phyloP scores from a whole-genome alignment of 2,797 vertebrate species.

The Malurus leucopterus region DNA sequence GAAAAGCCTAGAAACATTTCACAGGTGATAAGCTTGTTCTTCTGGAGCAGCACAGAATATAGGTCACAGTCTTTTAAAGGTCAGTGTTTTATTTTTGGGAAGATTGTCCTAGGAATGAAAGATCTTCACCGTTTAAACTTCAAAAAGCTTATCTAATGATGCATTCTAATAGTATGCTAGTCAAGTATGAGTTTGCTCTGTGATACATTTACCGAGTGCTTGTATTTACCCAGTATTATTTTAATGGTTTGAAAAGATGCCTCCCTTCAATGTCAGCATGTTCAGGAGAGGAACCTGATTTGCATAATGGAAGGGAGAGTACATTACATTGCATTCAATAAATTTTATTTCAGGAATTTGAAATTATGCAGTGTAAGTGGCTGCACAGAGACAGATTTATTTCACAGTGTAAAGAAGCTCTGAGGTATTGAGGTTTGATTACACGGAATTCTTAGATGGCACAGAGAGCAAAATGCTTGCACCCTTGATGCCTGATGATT shows the following conservation, averaged over 20 bases:
- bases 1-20: not conserved
- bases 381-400: not conserved
- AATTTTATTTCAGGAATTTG: not conserved
- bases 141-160: not conserved
- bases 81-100: not conserved
- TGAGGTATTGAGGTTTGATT: not conserved
- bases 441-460: not conserved
- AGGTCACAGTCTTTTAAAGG: not conserved
- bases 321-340: not conserved
- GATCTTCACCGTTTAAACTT: not conserved
- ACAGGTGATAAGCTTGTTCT: not conserved
- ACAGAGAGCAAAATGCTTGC: not conserved
- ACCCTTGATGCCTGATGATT: too few species aligned
- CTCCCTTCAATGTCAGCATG: not conserved
- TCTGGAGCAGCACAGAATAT: not conserved
- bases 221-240: not conserved
- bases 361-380: not conserved
- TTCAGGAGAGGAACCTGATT: not conserved
- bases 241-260: not conserved
- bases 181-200: not conserved
- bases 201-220: not conserved
- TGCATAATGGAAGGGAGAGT: not conserved
- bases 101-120: not conserved
- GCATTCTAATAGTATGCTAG: fast-evolving
- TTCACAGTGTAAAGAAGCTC: not conserved